Conservation (phyloP, 2,888 invertebrate species). For the Protodeltote pygarga region DNA sequence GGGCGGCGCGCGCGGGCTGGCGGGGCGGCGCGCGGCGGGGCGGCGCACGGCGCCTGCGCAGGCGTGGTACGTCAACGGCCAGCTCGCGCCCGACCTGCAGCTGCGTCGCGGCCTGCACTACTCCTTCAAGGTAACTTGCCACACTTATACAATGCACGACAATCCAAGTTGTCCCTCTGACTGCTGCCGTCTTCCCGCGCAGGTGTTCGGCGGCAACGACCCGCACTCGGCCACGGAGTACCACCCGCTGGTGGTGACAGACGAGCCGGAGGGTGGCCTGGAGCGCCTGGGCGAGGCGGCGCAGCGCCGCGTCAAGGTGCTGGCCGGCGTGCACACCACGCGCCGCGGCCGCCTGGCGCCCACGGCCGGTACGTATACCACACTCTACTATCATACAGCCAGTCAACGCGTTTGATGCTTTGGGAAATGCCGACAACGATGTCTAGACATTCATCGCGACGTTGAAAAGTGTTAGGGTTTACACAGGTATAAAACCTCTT, state of each 20-base stretch:
- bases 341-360: constrained; percentile 93
- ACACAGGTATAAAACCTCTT: no score
- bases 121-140: constrained; percentile 89
- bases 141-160: no score
- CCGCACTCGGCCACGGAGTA: constrained; percentile 94
- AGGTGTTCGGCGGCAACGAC: constrained; percentile 94
- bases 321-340: constrained; percentile 93
- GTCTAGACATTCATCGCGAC: no score
- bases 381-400: no score
- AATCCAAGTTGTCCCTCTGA: no score
- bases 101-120: constrained; percentile 94
- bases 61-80: constrained; percentile 97
- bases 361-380: constrained; percentile 89
- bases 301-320: constrained; percentile 64
- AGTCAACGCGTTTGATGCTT: no score
- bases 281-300: constrained; percentile 89
- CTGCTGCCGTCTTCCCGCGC: background rate
- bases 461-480: no score
- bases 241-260: constrained; percentile 96
- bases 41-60: constrained; percentile 89
- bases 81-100: constrained; percentile 95
- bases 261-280: constrained; percentile 94
- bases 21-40: constrained; percentile 70
- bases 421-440: background rate
- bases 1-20: constrained; percentile 93